Conservation (phyloP, 2,888 invertebrate species). For the Tiliacea citrago region DNA sequence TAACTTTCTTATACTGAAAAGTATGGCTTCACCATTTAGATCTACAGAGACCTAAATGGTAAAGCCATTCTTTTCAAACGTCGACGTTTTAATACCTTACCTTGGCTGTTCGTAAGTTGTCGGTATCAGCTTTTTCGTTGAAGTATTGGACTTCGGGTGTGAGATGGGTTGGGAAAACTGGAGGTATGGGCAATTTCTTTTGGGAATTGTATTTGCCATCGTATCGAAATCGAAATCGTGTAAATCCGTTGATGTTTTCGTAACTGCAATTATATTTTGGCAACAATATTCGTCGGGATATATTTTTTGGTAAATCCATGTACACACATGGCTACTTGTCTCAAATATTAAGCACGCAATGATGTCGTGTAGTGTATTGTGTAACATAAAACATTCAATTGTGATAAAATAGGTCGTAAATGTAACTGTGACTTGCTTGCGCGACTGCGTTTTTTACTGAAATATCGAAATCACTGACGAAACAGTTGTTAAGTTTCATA, state of each 20-base stretch:
- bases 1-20: background rate
- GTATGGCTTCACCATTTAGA: background rate
- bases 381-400: conserved; percentile 42
- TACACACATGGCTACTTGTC: conserved; percentile 37
- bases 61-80: too few species aligned
- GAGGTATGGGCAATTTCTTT: conserved; percentile 79
- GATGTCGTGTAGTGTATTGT: conserved; percentile 29
- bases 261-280: conserved; percentile 80
- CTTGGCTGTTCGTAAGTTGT: conserved; percentile 81
- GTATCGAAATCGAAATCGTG: conserved; percentile 80
- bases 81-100: too few species aligned
- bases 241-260: conserved; percentile 87
- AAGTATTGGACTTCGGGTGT: conserved; percentile 89
- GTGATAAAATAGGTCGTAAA: too few species aligned
- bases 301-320: conserved; percentile 20
- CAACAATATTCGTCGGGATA: conserved; percentile 59
- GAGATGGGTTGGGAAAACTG: conserved; percentile 85
- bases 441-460: too few species aligned
- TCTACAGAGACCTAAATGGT: too few species aligned
- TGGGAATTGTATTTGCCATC: conserved; percentile 69
- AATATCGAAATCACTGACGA: background rate
- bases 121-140: conserved; percentile 85
- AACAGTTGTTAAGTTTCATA: background rate
- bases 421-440: too few species aligned
- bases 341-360: conserved; percentile 31